Evolutionary conservation across 2,888 invertebrate genomes (phyloP).

Genomic region (Iphiclides podalirius): DNA sequence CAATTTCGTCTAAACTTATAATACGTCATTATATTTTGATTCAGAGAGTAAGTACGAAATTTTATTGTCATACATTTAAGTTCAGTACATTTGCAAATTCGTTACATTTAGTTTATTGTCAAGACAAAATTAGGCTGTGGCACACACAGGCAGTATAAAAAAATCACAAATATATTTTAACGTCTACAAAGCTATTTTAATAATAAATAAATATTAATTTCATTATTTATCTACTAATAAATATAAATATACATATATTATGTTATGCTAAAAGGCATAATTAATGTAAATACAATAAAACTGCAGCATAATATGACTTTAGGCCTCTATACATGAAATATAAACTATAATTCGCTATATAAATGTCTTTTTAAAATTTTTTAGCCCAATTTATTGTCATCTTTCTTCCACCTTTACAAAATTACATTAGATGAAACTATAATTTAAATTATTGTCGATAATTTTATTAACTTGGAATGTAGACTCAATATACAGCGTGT

Average conservation of each 20-base stretch:
- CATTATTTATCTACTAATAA: no score
- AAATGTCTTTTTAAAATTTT: slow-evolving; percentile 6
- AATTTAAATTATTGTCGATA: not conserved
- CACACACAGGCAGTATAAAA: no score
- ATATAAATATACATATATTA: no score
- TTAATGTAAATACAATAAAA: not conserved
- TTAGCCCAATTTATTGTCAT: slow-evolving; percentile 15
- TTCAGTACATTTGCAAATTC: slow-evolving; percentile 8
- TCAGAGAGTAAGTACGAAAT: no score
- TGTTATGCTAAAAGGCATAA: not conserved
- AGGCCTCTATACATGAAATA: slow-evolving; percentile 1
- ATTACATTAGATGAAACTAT: slow-evolving; percentile 4
- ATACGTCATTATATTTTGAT: slow-evolving; percentile 13
- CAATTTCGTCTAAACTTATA: slow-evolving; percentile 24
- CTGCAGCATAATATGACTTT: not conserved
- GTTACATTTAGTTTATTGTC: slow-evolving; percentile 20
- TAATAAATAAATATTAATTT: no score
- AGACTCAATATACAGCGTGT: no score
- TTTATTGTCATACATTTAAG: slow-evolving; percentile 25
- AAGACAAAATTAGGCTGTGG: no score
- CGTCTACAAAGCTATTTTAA: no score
- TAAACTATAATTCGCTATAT: slow-evolving; percentile 4
- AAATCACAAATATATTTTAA: no score
- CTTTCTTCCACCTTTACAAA: slow-evolving; percentile 1
- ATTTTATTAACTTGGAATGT: not conserved